phyloP scores from a whole-genome alignment of 1,140 invertebrate genomes.

The Cepaea nemoralis region DNA sequence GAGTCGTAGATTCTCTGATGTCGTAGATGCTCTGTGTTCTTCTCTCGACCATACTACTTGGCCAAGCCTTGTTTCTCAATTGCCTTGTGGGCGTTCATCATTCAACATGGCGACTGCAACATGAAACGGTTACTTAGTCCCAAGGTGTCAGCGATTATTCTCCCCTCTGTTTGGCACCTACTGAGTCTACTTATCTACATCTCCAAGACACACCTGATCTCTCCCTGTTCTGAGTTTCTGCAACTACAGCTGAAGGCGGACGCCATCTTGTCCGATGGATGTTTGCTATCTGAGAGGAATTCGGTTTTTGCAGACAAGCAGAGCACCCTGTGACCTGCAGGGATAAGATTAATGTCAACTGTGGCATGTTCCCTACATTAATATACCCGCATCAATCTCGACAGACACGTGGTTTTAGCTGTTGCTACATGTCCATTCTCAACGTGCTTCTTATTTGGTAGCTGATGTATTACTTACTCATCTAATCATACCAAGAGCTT shows the following conservation, averaged over 20 bases:
- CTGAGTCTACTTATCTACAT: background rate
- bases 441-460: background rate
- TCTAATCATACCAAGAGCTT: too few relatives aligned
- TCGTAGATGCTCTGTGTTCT: too few relatives aligned
- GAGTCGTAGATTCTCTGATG: too few relatives aligned
- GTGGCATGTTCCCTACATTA: background rate
- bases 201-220: background rate
- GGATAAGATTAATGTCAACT: background rate
- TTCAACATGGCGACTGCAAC: too few relatives aligned
- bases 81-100: too few relatives aligned
- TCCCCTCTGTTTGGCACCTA: background rate
- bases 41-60: too few relatives aligned
- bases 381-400: background rate
- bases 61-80: too few relatives aligned
- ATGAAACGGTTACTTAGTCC: background rate
- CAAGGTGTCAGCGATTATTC: background rate
- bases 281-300: background rate
- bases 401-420: background rate
- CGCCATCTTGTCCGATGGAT: conserved; percentile 14
- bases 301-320: background rate
- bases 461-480: too few relatives aligned
- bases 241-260: background rate
- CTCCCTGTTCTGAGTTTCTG: background rate
- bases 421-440: background rate
- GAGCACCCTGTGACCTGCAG: background rate